A percentile compares a stretch with the other conserved stretches of the same genome.
Evolutionary conservation across 1,140 invertebrate species (phyloP).

Genomic region (Phymorhynchus buccinoides): DNA sequence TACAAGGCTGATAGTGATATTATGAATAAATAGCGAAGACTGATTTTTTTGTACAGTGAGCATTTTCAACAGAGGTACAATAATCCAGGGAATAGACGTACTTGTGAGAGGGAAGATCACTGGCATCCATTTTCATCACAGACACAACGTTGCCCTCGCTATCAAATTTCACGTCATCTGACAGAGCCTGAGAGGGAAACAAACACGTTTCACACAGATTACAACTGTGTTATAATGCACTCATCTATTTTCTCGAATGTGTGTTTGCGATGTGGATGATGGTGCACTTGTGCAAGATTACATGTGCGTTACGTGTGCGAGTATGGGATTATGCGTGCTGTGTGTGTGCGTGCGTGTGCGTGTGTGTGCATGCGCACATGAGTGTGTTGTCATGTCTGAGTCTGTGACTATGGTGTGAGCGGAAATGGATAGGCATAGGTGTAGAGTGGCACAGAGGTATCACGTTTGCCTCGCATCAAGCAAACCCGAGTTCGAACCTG

Average conservation of each 20-base stretch:
- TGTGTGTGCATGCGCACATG: not conserved
- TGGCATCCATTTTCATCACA: constrained; percentile 66
- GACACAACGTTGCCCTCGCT: constrained; percentile 69
- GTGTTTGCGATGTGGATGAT: too few species aligned
- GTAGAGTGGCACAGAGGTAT: not conserved
- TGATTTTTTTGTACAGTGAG: too few species aligned
- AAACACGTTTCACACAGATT: constrained; percentile 48
- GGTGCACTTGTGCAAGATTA: too few species aligned
- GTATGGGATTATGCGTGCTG: too few species aligned
- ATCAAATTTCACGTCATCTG: constrained; percentile 70
- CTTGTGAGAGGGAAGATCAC: constrained; percentile 68
- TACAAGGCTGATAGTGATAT: too few species aligned
- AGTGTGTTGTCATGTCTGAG: not conserved
- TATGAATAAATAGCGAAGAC: too few species aligned
- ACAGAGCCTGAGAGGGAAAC: constrained; percentile 66
- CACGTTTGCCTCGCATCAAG: not conserved
- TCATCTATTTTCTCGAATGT: too few species aligned
- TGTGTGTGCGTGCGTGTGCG: not conserved
- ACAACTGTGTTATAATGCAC: too few species aligned
- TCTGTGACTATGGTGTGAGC: not conserved
- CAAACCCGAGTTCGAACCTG: not conserved
- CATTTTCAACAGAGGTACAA: too few species aligned
- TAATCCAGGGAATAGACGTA: constrained; percentile 27
- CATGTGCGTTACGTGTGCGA: too few species aligned
- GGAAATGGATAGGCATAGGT: not conserved